phyloP scores from a whole-genome alignment of 2,797 vertebrate genomes.

The Steatocranus sp. region DNA sequence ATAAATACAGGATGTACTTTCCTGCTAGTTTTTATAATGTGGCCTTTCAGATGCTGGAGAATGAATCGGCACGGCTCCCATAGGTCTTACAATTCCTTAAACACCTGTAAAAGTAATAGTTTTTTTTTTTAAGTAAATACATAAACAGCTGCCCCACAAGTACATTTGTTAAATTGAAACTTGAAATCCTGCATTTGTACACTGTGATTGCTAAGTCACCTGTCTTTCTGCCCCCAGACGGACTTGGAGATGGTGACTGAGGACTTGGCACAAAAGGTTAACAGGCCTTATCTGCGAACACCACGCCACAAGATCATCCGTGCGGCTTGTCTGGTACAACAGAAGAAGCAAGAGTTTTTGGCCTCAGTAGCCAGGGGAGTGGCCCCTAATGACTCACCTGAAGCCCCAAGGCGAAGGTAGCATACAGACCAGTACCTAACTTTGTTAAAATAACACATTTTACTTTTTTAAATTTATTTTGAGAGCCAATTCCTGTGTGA shows the following conservation, averaged over 20 bases:
- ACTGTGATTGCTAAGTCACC: background rate
- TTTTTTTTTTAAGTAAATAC: background rate
- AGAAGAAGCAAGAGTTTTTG: constrained; percentile 96
- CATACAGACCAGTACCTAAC: background rate
- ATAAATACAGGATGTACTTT: background rate
- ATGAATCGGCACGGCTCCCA: background rate
- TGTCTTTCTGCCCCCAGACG: constrained; percentile 75
- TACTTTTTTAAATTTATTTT: background rate
- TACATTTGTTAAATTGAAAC: background rate
- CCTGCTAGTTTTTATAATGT: background rate
- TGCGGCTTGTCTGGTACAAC: constrained; percentile 94
- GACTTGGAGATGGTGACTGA: constrained; percentile 99
- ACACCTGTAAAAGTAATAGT: background rate
- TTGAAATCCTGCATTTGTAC: background rate
- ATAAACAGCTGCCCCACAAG: background rate
- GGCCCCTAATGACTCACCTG: constrained; percentile 95
- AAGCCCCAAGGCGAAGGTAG: constrained; percentile 92
- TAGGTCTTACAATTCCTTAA: background rate
- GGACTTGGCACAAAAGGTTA: constrained; percentile 98
- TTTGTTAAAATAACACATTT: background rate
- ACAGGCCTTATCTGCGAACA: constrained; percentile 95
- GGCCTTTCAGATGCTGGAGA: background rate
- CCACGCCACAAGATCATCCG: constrained; percentile 97
- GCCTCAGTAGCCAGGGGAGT: constrained; percentile 95
- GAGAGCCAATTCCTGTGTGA: background rate